Evolutionary conservation across 2,113 vertebrate species (phyloP).

Genomic region (Crotalus horridus): DNA sequence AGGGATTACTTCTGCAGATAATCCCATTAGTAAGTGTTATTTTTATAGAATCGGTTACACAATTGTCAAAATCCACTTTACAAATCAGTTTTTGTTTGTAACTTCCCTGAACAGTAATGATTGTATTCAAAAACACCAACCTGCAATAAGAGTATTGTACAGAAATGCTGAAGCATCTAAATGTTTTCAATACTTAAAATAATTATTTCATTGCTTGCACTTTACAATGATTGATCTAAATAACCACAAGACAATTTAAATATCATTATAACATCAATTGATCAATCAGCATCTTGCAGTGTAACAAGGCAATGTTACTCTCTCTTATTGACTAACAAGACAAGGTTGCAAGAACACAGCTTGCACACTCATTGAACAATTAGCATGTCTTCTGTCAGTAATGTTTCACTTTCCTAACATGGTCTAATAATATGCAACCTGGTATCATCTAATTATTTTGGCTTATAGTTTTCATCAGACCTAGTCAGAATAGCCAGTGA

Average conservation of each 20-base stretch:
- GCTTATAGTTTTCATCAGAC: background rate
- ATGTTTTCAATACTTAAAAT: slow-evolving; percentile 29
- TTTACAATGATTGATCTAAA: slow-evolving; percentile 29
- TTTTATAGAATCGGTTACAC: background rate
- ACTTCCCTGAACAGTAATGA: background rate
- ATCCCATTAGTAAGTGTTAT: background rate
- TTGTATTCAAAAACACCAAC: slow-evolving; percentile 14
- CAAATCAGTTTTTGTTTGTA: background rate
- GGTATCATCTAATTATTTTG: background rate
- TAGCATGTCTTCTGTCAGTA: background rate
- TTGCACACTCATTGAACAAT: background rate
- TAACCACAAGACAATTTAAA: slow-evolving; percentile 34
- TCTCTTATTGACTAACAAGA: slow-evolving; percentile 22
- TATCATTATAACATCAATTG: slow-evolving; percentile 2
- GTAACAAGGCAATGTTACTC: background rate
- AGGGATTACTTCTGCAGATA: background rate
- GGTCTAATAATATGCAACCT: background rate
- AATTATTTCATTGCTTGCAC: slow-evolving; percentile 39
- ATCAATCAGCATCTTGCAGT: slow-evolving; percentile 25
- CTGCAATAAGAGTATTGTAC: background rate
- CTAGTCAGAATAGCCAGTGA: background rate
- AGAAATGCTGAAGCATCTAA: slow-evolving; percentile 3
- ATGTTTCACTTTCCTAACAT: background rate
- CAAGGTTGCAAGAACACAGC: slow-evolving; percentile 28
- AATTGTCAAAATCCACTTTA: background rate